A percentile compares a stretch with the other conserved stretches of the same genome.
Evolutionary conservation across 2,888 invertebrate species (phyloP).

Genomic region (Ichneumon xanthorius): DNA sequence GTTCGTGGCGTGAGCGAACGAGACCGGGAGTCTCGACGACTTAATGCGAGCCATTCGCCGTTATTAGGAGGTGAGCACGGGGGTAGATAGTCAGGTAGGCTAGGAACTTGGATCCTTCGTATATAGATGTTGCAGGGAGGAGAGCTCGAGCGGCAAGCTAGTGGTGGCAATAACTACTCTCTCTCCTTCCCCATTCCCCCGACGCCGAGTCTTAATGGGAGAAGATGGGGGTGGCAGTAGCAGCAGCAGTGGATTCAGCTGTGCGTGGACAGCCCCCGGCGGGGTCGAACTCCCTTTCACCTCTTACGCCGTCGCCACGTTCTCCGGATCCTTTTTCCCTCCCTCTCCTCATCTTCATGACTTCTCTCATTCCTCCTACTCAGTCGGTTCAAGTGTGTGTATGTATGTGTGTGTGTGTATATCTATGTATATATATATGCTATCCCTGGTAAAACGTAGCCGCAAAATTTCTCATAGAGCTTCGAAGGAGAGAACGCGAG

Average conservation of each 20-base stretch:
- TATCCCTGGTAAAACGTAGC: background rate
- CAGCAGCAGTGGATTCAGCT: background rate
- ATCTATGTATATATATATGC: background rate
- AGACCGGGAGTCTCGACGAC: conserved; percentile 58
- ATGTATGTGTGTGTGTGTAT: background rate
- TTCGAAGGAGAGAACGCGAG: background rate
- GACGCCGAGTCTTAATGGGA: conserved; percentile 34
- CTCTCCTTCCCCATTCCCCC: background rate
- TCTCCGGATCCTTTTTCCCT: conserved; percentile 14
- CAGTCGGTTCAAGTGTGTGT: conserved; percentile 4
- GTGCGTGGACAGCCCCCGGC: conserved; percentile 19
- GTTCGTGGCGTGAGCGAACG: conserved; percentile 52
- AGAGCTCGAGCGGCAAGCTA: conserved; percentile 4
- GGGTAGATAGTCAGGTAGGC: conserved; percentile 35
- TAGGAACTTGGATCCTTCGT: conserved; percentile 28
- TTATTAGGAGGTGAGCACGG: conserved; percentile 48
- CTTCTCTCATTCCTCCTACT: conserved; percentile 10
- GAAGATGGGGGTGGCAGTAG: conserved; percentile 2
- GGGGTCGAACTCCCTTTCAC: background rate
- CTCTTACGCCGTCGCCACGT: conserved; percentile 11
- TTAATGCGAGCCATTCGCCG: conserved; percentile 69
- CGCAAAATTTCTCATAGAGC: conserved; percentile 28
- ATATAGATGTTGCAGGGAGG: conserved; percentile 6
- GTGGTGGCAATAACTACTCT: conserved; percentile 31
- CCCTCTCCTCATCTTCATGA: conserved; percentile 23